These are phyloP conservation scores for Craniophora ligustri DNA, from an alignment of 2,888 invertebrate genomes.

Conservation along the genomic window DNA sequence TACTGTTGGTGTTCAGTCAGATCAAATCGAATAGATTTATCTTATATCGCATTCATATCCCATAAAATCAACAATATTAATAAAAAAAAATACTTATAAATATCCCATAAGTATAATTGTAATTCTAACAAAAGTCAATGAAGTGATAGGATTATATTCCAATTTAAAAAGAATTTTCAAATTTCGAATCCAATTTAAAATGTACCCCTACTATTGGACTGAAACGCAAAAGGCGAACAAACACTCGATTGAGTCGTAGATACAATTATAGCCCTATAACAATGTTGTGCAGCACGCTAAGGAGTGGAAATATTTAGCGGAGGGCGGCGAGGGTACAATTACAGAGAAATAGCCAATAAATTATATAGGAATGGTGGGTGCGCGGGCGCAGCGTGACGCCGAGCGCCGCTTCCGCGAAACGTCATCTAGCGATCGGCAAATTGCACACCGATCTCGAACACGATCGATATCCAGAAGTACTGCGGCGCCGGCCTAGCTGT, in stretches of 20 bases:
- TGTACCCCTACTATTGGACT: slow-evolving; percentile 7
- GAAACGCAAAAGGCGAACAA: slow-evolving; percentile 5
- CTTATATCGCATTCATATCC: too few relatives aligned
- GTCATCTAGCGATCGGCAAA: slow-evolving; percentile 79
- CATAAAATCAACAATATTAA: too few relatives aligned
- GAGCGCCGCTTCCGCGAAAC: slow-evolving; percentile 80
- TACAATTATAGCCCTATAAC: slow-evolving; percentile 55
- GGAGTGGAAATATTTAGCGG: slow-evolving; percentile 65
- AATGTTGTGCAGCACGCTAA: slow-evolving; percentile 58
- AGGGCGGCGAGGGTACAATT: slow-evolving; percentile 80
- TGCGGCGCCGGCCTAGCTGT: slow-evolving; percentile 41
- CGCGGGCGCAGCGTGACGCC: slow-evolving; percentile 80
- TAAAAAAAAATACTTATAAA: not conserved
- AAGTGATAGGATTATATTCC: not conserved
- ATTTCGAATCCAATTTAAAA: not conserved
- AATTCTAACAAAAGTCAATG: too few relatives aligned
- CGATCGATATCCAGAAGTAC: slow-evolving; percentile 71
- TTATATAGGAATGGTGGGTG: slow-evolving; percentile 65
- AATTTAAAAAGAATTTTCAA: not conserved
- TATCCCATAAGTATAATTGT: not conserved
- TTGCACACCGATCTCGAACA: slow-evolving; percentile 77
- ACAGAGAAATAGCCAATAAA: slow-evolving; percentile 77
- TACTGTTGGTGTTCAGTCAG: too few relatives aligned
- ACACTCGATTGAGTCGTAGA: slow-evolving; percentile 41
- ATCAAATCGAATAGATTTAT: too few relatives aligned